Evolutionary conservation across 2,888 invertebrate species (phyloP), one percentile per base, ranked within the genome.

Genomic region (Coenonympha arcania): DNA sequence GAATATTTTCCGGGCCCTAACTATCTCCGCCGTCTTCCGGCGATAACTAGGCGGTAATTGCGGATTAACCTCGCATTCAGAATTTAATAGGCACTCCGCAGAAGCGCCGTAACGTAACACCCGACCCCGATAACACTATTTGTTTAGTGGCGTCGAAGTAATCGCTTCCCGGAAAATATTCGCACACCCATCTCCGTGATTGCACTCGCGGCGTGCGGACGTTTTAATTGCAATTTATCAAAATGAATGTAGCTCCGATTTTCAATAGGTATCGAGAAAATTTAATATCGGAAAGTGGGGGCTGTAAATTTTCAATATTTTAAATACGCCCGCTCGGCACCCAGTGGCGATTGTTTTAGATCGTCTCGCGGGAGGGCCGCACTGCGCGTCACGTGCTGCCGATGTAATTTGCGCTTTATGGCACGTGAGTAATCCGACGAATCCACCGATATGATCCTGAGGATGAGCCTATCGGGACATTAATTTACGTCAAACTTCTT

Each of bases 1-100:
- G 85, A 85, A 86, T 84, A 84, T 84, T 83, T 86, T 85, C 85
- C 84, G 83, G 80, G 82, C 80, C 79, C 85, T 84, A 85, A 84
- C 85, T 85, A 86, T 85, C 84, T 83, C 81, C 79, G 71, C 74
- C 81, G 79, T 83, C 84, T 85, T 84, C 84, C 85, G 84, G 82
- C 82, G 81, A 84, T 84, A 83, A 84, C 84, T 84, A 84, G 84
- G 79, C 84, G 84, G 81, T 84, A 84, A 84, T 84, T 83, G 83
- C 82, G 78, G 79, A 81, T 83, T 83, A 82, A 84, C 81, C 82
- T 80, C 80, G 79, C 81, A 81, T 82, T 83, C 82, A 79, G 75
- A 72, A 75, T 79, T 81, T 83, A 85, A 84, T 85, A 83, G 82
- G 79, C 76, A 77, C 80, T 81, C 75, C 69, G 74, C 68, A 62